Conservation (phyloP, 1,140 invertebrate species). For the Nylanderia fulva region DNA sequence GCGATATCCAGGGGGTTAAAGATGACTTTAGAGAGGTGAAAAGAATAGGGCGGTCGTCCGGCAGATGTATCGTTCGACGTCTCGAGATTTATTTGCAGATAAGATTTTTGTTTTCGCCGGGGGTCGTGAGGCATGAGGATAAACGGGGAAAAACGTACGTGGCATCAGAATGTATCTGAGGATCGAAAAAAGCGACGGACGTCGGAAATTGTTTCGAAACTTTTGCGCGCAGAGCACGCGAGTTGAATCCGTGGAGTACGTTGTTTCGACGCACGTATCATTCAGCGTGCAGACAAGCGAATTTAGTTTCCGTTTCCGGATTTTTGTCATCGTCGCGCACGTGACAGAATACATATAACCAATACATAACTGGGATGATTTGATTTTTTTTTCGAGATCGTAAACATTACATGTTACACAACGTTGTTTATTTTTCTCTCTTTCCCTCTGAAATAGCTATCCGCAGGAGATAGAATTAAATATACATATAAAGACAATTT, state of each 20-base stretch:
- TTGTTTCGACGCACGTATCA: slow-evolving; percentile 48
- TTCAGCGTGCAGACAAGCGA: slow-evolving; percentile 47
- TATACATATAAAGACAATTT: slow-evolving; percentile 3
- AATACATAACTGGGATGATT: slow-evolving; percentile 13
- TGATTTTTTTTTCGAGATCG: slow-evolving; percentile 44
- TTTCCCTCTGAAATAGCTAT: not conserved
- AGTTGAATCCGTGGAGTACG: slow-evolving; percentile 31
- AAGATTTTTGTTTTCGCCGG: slow-evolving; percentile 65
- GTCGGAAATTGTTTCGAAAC: slow-evolving; percentile 53
- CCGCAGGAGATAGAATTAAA: not conserved
- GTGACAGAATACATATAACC: slow-evolving; percentile 28
- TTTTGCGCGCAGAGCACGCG: slow-evolving; percentile 28
- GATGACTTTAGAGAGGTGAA: slow-evolving; percentile 55
- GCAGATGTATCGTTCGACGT: slow-evolving; percentile 51
- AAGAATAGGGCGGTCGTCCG: slow-evolving; percentile 32
- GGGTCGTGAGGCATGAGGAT: slow-evolving; percentile 13
- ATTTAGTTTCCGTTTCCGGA: slow-evolving; percentile 45
- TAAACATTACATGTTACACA: not conserved
- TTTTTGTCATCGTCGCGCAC: slow-evolving; percentile 43
- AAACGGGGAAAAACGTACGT: slow-evolving; percentile 19
- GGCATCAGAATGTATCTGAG: slow-evolving; percentile 23
- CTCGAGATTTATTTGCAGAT: slow-evolving; percentile 33
- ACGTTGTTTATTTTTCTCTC: slow-evolving; percentile 6
- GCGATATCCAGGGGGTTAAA: slow-evolving; percentile 49
- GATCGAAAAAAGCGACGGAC: slow-evolving; percentile 32